phyloP scores from a whole-genome alignment of 2,113 vertebrate species.

The Strix uralensis region DNA sequence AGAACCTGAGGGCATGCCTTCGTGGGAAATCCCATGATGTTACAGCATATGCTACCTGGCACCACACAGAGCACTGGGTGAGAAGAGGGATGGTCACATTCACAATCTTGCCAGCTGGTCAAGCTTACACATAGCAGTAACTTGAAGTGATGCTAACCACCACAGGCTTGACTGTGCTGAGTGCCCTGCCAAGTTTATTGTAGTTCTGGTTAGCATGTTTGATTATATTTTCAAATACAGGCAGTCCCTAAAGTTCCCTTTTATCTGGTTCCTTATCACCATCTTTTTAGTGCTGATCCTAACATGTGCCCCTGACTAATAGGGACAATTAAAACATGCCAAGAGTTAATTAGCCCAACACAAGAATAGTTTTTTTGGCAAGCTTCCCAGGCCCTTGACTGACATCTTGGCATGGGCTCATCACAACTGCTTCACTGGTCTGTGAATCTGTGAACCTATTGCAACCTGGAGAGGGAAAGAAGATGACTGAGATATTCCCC shows the following conservation, averaged over 20 bases:
- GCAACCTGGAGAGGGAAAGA: background rate
- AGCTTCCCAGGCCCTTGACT: slow-evolving; percentile 24
- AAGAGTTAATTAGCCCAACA: slow-evolving; percentile 26
- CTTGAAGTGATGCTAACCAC: background rate
- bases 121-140: background rate
- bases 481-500: background rate
- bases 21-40: background rate
- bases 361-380: slow-evolving; percentile 17
- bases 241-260: background rate
- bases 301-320: background rate
- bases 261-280: background rate
- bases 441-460: background rate
- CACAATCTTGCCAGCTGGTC: background rate
- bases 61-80: background rate
- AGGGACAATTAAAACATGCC: background rate
- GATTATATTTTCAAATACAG: background rate
- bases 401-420: slow-evolving; percentile 32
- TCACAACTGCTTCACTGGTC: background rate
- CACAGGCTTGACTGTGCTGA: background rate
- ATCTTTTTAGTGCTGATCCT: background rate
- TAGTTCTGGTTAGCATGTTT: background rate
- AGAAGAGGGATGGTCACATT: background rate
- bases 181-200: background rate
- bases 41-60: slow-evolving; percentile 24
- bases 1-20: background rate